Base-by-base conservation (phyloP, 2,888 invertebrate genomes). In the Sphaeridia pumilis region DNA sequence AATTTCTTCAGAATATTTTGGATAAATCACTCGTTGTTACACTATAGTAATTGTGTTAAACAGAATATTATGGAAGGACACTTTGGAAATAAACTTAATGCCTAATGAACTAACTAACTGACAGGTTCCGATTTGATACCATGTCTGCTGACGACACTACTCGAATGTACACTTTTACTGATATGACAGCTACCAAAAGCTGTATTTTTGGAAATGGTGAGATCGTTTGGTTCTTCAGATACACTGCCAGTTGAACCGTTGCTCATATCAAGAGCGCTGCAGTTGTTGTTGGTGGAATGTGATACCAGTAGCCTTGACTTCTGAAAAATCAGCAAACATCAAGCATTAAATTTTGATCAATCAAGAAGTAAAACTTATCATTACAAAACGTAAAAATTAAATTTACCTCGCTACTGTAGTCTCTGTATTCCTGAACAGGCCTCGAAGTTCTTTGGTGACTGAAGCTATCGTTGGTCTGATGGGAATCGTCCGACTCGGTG, bases 101-200 rank as follows among this genome's bases (percentile, higher is more conserved):
- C 17, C 7, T 5, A 7, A 5, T 17, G 5, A 5, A 17, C 20
- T 12, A 17, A n/a, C 45, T 51, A 51, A 36, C 51, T 51, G 22
- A 51, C 51, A 45, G 51, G 51, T 38, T 51, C 51, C 17, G 51
- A 51, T 51, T 51, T 51, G n/a, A 51, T 51, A 35, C 36, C 45
- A 44, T 44, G 27, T 17, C 44, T 35, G 21, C 27, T 35, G 25
- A 17, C 35, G 3, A 44, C 34, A 50, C 44, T 43, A 20, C 42
- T 42, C 31, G 22, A 36, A 45, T 43, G 44, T 35, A 44, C 44
- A 26, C 38, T 50, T 25, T 26, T 45, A 38, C 38, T 36, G 7
- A 17, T 14, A 38, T 38, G 17, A 17, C 5, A 38, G 5, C 20
- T 38, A 12, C 17, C 12, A 20, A 44, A 44, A 17, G 31, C 38